Evolutionary conservation across 2,113 vertebrate genomes (phyloP).

Genomic region (Plectropomus leopardus): DNA sequence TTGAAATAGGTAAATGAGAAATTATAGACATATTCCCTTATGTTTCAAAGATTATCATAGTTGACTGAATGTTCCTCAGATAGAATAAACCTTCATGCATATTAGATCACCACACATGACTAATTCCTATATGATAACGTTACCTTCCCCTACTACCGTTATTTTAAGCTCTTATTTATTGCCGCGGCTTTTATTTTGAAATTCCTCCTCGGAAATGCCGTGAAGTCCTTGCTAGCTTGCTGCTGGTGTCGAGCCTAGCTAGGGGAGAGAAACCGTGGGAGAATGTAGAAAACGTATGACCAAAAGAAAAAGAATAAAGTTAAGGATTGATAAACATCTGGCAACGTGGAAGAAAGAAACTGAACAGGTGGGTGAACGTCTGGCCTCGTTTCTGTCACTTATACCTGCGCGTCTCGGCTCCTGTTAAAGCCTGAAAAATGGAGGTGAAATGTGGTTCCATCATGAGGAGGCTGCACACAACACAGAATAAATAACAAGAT

Average conservation of each 20-base stretch:
- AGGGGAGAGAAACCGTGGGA: slow-evolving; percentile 78
- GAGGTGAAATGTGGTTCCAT: slow-evolving; percentile 65
- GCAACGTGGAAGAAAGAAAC: slow-evolving; percentile 59
- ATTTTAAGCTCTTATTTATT: no score
- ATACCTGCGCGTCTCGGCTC: not conserved
- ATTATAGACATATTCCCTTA: not conserved
- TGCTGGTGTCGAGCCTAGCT: slow-evolving; percentile 75
- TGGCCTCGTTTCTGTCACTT: not conserved
- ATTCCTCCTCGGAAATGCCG: not conserved
- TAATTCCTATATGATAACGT: no score
- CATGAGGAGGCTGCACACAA: slow-evolving; percentile 66
- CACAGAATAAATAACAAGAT: slow-evolving; percentile 58
- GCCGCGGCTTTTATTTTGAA: slow-evolving; percentile 50
- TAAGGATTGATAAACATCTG: slow-evolving; percentile 44
- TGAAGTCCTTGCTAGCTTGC: slow-evolving; percentile 16
- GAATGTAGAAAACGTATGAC: slow-evolving; percentile 56
- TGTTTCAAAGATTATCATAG: not conserved
- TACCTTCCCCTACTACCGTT: no score
- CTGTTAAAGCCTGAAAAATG: slow-evolving; percentile 58
- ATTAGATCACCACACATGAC: no score
- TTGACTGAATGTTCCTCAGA: not conserved
- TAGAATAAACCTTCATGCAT: not conserved
- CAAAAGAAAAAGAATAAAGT: slow-evolving; percentile 61
- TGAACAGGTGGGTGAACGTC: slow-evolving; percentile 65
- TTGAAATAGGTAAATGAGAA: not conserved